Evolutionary conservation across 2,113 vertebrate species (phyloP).

Genomic region (Microtus oregoni): DNA sequence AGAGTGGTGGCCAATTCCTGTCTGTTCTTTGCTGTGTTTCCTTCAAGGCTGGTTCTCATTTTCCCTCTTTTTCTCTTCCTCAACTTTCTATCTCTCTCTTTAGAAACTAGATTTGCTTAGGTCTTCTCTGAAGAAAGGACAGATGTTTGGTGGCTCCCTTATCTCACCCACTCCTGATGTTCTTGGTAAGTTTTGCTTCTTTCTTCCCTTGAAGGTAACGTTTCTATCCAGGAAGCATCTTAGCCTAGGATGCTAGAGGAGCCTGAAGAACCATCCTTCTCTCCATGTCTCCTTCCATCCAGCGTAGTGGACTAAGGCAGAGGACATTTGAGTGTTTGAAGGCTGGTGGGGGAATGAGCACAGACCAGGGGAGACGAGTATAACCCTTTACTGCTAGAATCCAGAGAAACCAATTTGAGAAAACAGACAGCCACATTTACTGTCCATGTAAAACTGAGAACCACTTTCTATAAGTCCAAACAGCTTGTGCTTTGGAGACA

Average conservation of each 20-base stretch:
- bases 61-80: neutral
- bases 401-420: neutral
- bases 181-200: slow-evolving; percentile 33
- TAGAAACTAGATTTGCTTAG: neutral
- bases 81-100: neutral
- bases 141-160: slow-evolving; percentile 35
- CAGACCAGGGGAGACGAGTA: neutral
- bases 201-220: slow-evolving; percentile 7
- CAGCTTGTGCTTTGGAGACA: neutral
- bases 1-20: neutral
- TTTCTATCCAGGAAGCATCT: neutral
- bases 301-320: neutral
- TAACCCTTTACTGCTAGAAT: neutral
- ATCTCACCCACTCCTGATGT: neutral
- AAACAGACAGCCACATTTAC: neutral
- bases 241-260: neutral
- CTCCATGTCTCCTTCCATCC: neutral
- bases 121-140: slow-evolving; percentile 53
- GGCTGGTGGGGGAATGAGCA: neutral
- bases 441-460: neutral
- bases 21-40: slow-evolving; percentile 2
- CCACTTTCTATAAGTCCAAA: neutral
- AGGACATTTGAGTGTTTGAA: neutral
- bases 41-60: neutral
- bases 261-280: neutral